Conservation (phyloP, 1,140 invertebrate species). For the Danaus melanippus region DNA sequence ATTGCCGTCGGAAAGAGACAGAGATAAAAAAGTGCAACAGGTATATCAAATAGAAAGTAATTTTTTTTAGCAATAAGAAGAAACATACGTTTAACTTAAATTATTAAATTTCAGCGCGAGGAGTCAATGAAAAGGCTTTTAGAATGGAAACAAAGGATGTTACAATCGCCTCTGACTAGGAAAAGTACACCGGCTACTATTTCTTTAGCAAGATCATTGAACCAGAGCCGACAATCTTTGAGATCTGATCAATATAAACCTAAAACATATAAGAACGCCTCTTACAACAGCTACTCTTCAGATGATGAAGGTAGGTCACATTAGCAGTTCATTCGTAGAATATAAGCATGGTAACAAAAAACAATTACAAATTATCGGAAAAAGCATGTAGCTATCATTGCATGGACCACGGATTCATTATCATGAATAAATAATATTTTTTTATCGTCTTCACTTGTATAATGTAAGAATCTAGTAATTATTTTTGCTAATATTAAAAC, state of each 20-base stretch:
- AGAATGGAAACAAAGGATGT: slow-evolving; percentile 94
- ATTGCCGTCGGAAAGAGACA: slow-evolving; percentile 76
- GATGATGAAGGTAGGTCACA: slow-evolving; percentile 84
- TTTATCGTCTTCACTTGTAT: no score
- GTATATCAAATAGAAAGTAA: slow-evolving; percentile 28
- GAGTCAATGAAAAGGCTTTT: slow-evolving; percentile 92
- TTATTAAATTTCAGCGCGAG: slow-evolving; percentile 75
- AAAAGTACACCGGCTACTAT: slow-evolving; percentile 77
- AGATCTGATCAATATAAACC: slow-evolving; percentile 64
- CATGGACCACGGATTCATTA: no score
- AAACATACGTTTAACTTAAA: not conserved
- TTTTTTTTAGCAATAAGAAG: not conserved
- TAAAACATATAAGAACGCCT: slow-evolving; percentile 68
- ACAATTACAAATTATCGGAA: slow-evolving; percentile 3
- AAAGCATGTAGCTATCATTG: slow-evolving; percentile 10
- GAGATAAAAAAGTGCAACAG: slow-evolving; percentile 79
- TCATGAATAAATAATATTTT: no score
- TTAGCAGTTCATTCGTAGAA: no score
- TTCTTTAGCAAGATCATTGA: slow-evolving; percentile 68
- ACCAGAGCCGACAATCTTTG: slow-evolving; percentile 66
- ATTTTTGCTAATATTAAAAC: no score
- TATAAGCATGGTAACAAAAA: no score
- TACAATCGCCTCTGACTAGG: slow-evolving; percentile 88
- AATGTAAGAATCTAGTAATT: no score
- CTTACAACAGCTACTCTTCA: slow-evolving; percentile 87